Conservation (phyloP, 1,140 invertebrate species). For the Calliopsis andreniformis region DNA sequence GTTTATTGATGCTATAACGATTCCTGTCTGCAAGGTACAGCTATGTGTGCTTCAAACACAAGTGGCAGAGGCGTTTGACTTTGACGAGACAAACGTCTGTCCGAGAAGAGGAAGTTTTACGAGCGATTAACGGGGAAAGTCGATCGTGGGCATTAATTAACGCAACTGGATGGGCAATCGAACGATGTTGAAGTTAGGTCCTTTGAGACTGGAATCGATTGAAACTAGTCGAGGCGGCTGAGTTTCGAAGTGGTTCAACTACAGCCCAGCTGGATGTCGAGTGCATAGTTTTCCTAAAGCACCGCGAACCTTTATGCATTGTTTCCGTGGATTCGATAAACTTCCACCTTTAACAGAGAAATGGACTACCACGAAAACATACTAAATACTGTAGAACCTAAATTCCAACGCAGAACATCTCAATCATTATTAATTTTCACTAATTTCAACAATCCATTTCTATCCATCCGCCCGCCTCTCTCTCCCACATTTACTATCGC, state of each 20-base stretch:
- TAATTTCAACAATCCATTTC: too few species aligned
- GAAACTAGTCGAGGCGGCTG: neutral
- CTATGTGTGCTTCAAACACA: neutral
- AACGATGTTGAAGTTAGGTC: constrained; percentile 7
- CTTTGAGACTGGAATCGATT: constrained; percentile 27
- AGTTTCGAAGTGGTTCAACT: neutral
- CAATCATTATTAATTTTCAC: too few species aligned
- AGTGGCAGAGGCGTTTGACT: neutral
- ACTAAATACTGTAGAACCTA: too few species aligned
- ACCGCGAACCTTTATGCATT: neutral
- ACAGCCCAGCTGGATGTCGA: neutral
- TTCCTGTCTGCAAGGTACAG: neutral
- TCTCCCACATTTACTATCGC: too few species aligned
- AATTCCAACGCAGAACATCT: too few species aligned
- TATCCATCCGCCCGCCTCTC: too few species aligned
- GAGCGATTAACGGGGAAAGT: constrained; percentile 7
- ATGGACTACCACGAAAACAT: neutral
- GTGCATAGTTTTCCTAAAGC: constrained; percentile 21
- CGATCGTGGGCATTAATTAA: constrained; percentile 49
- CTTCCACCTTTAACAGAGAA: neutral
- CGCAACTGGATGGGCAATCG: constrained; percentile 17
- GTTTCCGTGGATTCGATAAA: neutral
- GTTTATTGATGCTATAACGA: too few species aligned
- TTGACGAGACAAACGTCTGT: constrained; percentile 8
- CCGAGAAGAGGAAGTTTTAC: constrained; percentile 1